These are phyloP conservation scores for Chondrilla cf. caribensis DNA, from an alignment of 37 sponge, comb jelly and placozoan species.

Conservation along the genomic window DNA sequence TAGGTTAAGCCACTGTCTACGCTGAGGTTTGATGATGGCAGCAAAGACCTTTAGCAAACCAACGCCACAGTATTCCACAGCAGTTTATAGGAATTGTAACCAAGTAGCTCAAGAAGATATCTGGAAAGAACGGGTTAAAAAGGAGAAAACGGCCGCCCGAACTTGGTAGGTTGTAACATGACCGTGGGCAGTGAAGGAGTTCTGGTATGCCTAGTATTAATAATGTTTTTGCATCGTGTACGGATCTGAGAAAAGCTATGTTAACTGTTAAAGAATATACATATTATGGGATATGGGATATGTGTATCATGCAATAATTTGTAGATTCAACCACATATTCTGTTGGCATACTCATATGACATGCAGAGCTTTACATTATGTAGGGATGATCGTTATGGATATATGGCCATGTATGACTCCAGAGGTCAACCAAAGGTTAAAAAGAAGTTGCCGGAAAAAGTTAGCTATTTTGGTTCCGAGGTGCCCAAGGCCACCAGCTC, in stretches of 20 bases:
- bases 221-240: no score
- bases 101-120: slow-evolving; percentile 59
- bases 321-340: not conserved
- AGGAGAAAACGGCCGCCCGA: slow-evolving; percentile 40
- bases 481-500: slow-evolving; percentile 38
- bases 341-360: no score
- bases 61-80: not conserved
- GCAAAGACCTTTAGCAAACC: not conserved
- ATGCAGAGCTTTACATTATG: no score
- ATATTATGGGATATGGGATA: not conserved
- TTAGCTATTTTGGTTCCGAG: not conserved
- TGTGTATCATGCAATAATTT: not conserved
- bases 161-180: slow-evolving; percentile 29
- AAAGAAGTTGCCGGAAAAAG: slow-evolving; percentile 43
- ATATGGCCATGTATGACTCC: slow-evolving; percentile 39
- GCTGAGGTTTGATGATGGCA: no score
- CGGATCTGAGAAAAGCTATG: no score
- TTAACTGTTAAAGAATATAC: no score
- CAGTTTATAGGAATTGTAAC: slow-evolving; percentile 49
- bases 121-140: slow-evolving; percentile 63
- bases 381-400: slow-evolving; percentile 66
- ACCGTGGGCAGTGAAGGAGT: no score
- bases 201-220: no score
- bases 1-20: no score
- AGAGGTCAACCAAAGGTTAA: slow-evolving; percentile 32